These are phyloP conservation scores for Chitala chitala DNA, from an alignment of 2,113 vertebrate species.

Conservation along the genomic window DNA sequence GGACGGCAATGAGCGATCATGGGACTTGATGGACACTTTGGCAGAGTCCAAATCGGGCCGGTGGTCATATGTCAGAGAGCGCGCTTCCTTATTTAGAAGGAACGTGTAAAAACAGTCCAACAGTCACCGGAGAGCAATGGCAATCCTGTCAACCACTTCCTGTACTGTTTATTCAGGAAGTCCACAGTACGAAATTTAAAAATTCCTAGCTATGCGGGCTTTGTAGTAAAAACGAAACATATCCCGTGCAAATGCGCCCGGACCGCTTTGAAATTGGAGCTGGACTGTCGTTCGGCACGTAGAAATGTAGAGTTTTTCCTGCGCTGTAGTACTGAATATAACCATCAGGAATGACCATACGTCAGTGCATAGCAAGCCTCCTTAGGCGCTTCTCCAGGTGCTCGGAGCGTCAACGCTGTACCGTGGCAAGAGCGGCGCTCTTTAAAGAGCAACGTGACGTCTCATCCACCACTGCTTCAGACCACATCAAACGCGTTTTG, in stretches of 20 bases:
- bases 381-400: conserved; percentile 42
- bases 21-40: conserved; percentile 66
- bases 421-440: conserved; percentile 27
- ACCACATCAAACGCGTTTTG: no score
- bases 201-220: not conserved
- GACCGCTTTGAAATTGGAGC: not conserved
- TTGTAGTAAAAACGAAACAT: not conserved
- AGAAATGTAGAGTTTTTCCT: not conserved
- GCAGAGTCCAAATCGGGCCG: conserved; percentile 68
- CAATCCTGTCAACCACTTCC: conserved; percentile 61
- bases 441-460: not conserved
- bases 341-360: conserved; percentile 47
- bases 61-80: conserved; percentile 64
- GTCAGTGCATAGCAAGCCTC: conserved; percentile 42
- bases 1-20: conserved; percentile 58
- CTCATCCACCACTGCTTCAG: no score
- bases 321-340: conserved; percentile 11
- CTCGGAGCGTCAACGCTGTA: conserved; percentile 29
- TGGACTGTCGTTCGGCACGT: not conserved
- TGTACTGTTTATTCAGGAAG: conserved; percentile 55
- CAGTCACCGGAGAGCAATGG: conserved; percentile 69
- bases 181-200: conserved; percentile 51
- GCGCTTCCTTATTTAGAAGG: conserved; percentile 84
- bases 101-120: conserved; percentile 76
- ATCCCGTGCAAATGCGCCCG: not conserved